A percentile compares a stretch with the other conserved stretches of the same genome.
phyloP scores from a whole-genome alignment of 2,797 vertebrate genomes.

The Amblyraja radiata region DNA sequence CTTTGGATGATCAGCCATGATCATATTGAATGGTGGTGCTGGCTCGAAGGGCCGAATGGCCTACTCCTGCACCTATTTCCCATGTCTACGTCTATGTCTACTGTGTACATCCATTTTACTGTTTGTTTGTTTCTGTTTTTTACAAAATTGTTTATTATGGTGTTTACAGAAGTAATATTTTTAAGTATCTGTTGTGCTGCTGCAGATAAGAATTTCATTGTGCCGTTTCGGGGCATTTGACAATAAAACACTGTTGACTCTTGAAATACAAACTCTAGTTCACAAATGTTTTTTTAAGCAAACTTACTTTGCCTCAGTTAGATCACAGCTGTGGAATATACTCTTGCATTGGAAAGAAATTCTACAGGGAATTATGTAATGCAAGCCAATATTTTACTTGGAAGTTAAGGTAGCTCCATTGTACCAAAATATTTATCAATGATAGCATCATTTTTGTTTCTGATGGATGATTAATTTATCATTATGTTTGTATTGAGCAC shows the following conservation, averaged over 20 bases:
- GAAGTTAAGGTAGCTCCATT: background rate
- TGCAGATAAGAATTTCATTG: too few species aligned
- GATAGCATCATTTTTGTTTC: background rate
- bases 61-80: too few species aligned
- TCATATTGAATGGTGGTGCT: too few species aligned
- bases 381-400: slow-evolving; percentile 9
- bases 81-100: too few species aligned
- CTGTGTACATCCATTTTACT: background rate
- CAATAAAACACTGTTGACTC: too few species aligned
- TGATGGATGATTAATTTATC: background rate
- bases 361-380: background rate
- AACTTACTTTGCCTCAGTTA: background rate
- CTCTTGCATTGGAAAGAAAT: background rate
- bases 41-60: too few species aligned
- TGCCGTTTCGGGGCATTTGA: too few species aligned
- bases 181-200: too few species aligned
- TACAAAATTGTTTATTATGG: too few species aligned
- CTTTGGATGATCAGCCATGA: too few species aligned
- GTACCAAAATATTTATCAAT: background rate
- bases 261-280: background rate
- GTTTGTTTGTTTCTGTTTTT: too few species aligned
- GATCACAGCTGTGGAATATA: background rate
- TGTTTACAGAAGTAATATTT: too few species aligned
- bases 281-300: background rate
- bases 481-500: background rate